Conservation (phyloP, 2,888 invertebrate species). For the Diploptera punctata region DNA sequence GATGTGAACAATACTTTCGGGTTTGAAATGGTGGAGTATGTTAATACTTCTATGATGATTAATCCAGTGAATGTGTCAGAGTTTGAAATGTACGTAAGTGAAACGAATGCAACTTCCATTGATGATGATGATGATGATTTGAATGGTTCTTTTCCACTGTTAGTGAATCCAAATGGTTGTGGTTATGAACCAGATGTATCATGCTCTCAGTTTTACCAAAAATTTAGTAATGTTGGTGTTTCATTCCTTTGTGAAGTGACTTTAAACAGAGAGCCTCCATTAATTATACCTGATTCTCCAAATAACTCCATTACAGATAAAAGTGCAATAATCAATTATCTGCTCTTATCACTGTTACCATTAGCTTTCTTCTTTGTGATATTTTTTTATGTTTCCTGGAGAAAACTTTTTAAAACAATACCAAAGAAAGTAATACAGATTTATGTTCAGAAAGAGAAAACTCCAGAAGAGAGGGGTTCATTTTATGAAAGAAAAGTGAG, state of each 20-base stretch:
- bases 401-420: conserved; percentile 34
- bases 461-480: conserved; percentile 21
- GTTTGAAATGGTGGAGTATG: background rate
- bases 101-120: conserved; percentile 13
- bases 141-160: conserved; percentile 34
- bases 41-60: too few relatives aligned
- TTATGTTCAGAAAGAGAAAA: conserved; percentile 12
- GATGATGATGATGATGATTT: background rate
- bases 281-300: conserved; percentile 40
- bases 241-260: conserved; percentile 42
- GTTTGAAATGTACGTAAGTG: background rate
- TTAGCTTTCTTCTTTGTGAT: conserved; percentile 35
- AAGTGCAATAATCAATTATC: conserved; percentile 1
- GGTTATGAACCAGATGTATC: conserved; percentile 43
- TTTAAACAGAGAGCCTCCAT: conserved; percentile 27
- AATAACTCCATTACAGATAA: conserved; percentile 24
- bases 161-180: conserved; percentile 42
- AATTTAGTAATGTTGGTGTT: conserved; percentile 36
- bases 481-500: conserved; percentile 37
- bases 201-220: conserved; percentile 41
- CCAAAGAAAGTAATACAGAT: conserved; percentile 28
- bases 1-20: background rate
- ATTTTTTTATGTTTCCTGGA: conserved; percentile 31
- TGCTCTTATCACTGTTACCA: conserved; percentile 39
- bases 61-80: too few relatives aligned